These are phyloP conservation scores for Drosophila sulfurigaster DNA, from an alignment of 1,140 invertebrate species.

Conservation along the genomic window DNA sequence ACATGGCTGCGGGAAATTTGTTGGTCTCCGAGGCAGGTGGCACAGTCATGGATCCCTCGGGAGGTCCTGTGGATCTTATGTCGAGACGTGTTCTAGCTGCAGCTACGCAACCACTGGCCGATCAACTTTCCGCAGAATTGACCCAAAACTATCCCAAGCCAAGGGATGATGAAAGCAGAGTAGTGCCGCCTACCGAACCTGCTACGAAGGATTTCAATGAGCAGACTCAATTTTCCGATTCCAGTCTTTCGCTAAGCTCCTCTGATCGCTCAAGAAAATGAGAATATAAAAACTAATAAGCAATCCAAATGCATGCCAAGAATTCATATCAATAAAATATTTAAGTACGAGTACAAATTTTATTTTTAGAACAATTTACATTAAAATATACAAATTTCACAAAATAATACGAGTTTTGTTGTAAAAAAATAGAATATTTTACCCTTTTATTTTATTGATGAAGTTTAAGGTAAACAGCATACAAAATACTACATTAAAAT, in stretches of 20 bases:
- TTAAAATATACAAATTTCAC: too few species aligned
- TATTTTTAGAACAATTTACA: too few species aligned
- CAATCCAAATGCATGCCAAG: constrained; percentile 2
- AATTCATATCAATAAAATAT: not conserved
- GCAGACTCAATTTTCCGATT: constrained; percentile 65
- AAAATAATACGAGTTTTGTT: too few species aligned
- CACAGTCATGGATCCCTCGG: constrained; percentile 94
- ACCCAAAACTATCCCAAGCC: constrained; percentile 60
- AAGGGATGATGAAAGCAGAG: constrained; percentile 52
- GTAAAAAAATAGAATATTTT: too few species aligned
- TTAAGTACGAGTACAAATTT: too few species aligned
- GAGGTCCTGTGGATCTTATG: constrained; percentile 92
- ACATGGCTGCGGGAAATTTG: constrained; percentile 93
- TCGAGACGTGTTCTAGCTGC: constrained; percentile 92
- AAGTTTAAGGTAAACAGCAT: too few species aligned
- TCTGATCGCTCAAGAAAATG: not conserved
- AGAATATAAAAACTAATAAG: not conserved
- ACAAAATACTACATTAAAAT: too few species aligned
- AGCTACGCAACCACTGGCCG: constrained; percentile 89
- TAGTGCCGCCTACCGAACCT: not conserved
- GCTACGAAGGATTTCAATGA: constrained; percentile 46
- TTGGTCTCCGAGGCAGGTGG: constrained; percentile 97
- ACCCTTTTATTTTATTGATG: too few species aligned
- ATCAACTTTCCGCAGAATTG: constrained; percentile 87
- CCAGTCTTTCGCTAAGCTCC: constrained; percentile 24